Conservation (phyloP, 1,140 invertebrate genomes). For the Zaprionus camerounensis region DNA sequence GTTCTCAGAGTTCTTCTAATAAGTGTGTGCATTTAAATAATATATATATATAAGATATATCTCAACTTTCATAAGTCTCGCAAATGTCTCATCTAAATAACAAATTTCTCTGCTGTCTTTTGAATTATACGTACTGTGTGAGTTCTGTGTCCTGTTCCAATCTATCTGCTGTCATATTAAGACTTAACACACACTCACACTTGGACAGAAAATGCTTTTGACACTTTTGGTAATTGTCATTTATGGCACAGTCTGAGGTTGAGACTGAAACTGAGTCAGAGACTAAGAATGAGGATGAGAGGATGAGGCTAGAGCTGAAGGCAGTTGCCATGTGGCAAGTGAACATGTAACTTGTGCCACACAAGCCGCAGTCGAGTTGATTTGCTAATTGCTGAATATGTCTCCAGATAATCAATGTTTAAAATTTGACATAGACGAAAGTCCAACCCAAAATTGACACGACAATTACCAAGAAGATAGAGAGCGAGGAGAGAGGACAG, state of each 20-base stretch:
- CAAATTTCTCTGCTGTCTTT: conserved; percentile 22
- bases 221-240: conserved; percentile 80
- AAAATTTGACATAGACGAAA: conserved; percentile 72
- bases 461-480: conserved; percentile 62
- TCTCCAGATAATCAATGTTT: conserved; percentile 84
- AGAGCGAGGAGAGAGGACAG: conserved; percentile 18
- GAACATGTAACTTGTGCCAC: conserved; percentile 4
- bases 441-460: conserved; percentile 68
- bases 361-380: conserved; percentile 75
- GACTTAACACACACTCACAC: conserved; percentile 56
- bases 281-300: not conserved
- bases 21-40: not conserved
- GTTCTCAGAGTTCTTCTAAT: not conserved
- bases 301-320: not conserved
- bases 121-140: conserved; percentile 61
- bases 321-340: conserved; percentile 15
- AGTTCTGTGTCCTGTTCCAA: conserved; percentile 48
- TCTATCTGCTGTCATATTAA: conserved; percentile 78
- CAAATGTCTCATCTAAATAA: conserved; percentile 23
- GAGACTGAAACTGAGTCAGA: not conserved
- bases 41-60: conserved; percentile 1
- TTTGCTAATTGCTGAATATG: conserved; percentile 84
- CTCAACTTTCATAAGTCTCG: not conserved
- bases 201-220: conserved; percentile 58
- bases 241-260: conserved; percentile 46